Conservation (phyloP, 2,888 invertebrate species). For the Automeris io region DNA sequence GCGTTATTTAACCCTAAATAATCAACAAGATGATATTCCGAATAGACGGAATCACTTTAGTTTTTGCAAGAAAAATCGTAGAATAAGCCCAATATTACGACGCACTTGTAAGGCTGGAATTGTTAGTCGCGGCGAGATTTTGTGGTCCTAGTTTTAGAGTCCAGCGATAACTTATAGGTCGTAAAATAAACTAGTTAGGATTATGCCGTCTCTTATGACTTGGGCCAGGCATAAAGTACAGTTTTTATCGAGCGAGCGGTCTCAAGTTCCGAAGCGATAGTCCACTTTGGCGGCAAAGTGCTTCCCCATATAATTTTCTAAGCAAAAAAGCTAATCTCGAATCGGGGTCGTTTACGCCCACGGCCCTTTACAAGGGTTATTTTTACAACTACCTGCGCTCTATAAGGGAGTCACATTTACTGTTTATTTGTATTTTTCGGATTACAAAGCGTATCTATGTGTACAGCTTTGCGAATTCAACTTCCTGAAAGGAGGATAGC, state of each 20-base stretch:
- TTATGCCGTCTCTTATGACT: background rate
- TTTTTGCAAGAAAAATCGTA: constrained; percentile 6
- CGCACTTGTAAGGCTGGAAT: background rate
- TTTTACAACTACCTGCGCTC: constrained; percentile 2
- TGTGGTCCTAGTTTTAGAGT: background rate
- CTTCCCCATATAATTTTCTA: constrained; percentile 23
- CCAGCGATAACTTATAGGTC: background rate
- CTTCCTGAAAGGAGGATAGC: background rate
- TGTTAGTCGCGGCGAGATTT: background rate
- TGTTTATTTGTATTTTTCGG: background rate
- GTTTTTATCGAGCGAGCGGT: constrained; percentile 7
- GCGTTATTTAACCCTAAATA: too few species aligned
- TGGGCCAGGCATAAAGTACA: background rate
- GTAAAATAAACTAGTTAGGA: background rate
- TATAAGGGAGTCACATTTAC: background rate
- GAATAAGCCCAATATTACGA: too few species aligned
- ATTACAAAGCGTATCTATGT: background rate
- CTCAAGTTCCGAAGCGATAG: constrained; percentile 3
- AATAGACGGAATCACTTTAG: too few species aligned
- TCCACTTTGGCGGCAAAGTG: constrained; percentile 10
- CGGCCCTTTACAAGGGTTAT: constrained; percentile 3
- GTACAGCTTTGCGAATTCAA: background rate
- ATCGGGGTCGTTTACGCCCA: constrained; percentile 5
- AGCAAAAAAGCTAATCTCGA: constrained; percentile 25
- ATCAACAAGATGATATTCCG: too few species aligned